Evolutionary conservation across 2,888 invertebrate species (phyloP).

Genomic region (Automeris io): DNA sequence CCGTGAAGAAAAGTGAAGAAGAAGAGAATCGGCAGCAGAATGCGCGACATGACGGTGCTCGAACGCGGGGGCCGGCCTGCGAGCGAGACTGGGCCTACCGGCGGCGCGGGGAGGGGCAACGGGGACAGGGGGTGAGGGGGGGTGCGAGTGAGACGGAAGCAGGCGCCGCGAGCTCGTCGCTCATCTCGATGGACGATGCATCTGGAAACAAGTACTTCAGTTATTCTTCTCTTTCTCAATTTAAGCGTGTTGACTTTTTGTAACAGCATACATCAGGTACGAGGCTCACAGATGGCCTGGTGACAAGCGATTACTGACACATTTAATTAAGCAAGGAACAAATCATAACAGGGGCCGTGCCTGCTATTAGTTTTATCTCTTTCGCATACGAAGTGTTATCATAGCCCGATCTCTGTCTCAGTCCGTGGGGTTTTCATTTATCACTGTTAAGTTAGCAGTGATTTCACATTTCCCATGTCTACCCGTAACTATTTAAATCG

Average conservation of each 20-base stretch:
- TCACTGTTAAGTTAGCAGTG: neutral
- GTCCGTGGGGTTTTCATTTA: no score
- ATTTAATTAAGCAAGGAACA: no score
- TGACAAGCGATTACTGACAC: no score
- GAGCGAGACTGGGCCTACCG: neutral
- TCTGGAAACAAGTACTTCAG: conserved; percentile 19
- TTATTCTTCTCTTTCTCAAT: neutral
- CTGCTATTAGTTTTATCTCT: no score
- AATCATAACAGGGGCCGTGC: no score
- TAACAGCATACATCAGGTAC: no score
- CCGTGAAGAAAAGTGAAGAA: conserved; percentile 35
- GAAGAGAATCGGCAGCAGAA: conserved; percentile 26
- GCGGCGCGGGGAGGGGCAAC: neutral
- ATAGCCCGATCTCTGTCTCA: no score
- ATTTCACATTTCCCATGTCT: neutral
- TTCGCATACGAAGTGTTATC: no score
- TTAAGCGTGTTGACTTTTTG: neutral
- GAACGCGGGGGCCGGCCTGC: conserved; percentile 13
- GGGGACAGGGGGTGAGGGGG: conserved; percentile 16
- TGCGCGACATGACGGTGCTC: conserved; percentile 15
- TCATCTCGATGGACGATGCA: conserved; percentile 44
- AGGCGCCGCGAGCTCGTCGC: conserved; percentile 24
- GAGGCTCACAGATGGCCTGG: no score
- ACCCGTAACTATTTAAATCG: neutral
- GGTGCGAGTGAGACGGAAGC: conserved; percentile 19